A percentile compares a stretch with the other conserved stretches of the same genome.
phyloP scores from a whole-genome alignment of 2,888 invertebrate species.

The Agrochola macilenta region DNA sequence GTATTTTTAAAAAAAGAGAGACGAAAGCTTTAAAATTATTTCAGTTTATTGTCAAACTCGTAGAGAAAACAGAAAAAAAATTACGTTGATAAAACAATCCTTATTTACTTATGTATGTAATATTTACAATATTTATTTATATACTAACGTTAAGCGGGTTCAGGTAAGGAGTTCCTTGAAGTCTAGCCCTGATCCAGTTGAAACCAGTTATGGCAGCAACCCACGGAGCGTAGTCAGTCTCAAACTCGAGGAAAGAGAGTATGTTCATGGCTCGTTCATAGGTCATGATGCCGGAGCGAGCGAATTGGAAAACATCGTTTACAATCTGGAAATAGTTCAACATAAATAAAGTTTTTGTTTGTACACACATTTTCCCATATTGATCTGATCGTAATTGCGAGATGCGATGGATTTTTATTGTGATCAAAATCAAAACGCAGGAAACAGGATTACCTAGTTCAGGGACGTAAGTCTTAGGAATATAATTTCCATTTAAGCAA shows the following conservation, averaged over 20 bases:
- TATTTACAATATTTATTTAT: too few relatives aligned
- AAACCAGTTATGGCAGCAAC: constrained; percentile 91
- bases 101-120: too few relatives aligned
- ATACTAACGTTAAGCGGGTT: constrained; percentile 74
- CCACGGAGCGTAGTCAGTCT: constrained; percentile 95
- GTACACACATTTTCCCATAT: background rate
- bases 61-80: background rate
- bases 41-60: background rate
- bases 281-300: constrained; percentile 91
- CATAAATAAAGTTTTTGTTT: background rate
- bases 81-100: background rate
- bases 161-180: constrained; percentile 72
- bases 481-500: too few relatives aligned
- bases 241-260: constrained; percentile 92
- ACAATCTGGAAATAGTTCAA: constrained; percentile 87
- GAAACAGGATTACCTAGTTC: too few relatives aligned
- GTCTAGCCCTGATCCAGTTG: constrained; percentile 86
- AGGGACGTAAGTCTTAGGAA: too few relatives aligned
- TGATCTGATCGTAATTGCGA: background rate
- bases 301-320: constrained; percentile 94
- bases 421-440: background rate
- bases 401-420: background rate
- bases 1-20: background rate
- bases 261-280: constrained; percentile 92
- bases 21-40: background rate